Base-by-base conservation (phyloP, 2,888 invertebrate species). In the Macrosiphum euphorbiae region DNA sequence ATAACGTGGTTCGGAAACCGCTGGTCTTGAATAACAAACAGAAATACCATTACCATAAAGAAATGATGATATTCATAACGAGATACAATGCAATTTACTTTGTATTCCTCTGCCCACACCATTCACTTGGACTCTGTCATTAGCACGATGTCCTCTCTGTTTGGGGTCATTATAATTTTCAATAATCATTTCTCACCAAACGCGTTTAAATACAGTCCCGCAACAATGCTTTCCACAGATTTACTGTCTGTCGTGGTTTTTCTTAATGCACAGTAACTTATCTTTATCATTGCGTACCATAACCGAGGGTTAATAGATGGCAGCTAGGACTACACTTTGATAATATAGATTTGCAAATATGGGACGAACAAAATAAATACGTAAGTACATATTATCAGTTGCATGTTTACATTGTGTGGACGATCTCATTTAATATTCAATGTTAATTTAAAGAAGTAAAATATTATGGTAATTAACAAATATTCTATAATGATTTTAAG, bases 11-110 rank as follows among this genome's bases (percentile, higher is more conserved):
- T 94, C 90, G 93, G 90, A 90, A 94, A 90, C 94, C 90, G 90
- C 94, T 90, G 94, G 94, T 94, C 94, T 94, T 94, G 94, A 94
- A 94, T 94, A 94, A 94, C 94, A 94, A 94, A 94, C 94, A 94
- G 94, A 90, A 94, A 94, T 94, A 90, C 86, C 52, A 94, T 94
- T 94, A 94, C 86, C 94, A 94, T 94, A 94, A 94, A 94, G 90
- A 94, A 94, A 94, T 94, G 93, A 90, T 90, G 92, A 86, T 90
- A 94, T 94, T 94, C 94, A 94, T 94, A 94, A 94, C 94, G 94
- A 90, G 94, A 94, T 94, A 94, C 90, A 90, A 90, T 90, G 90
- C 90, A 90, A 90, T 94, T 94, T 94, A 94, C 90, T 94, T 94
- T 94, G 94, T 94, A 86, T 94, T 94, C 41, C 52, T 67, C 44